Percentiles rank a stretch among this genome's conserved stretches.
Evolutionary conservation across 2,797 vertebrate species (phyloP).

Genomic region (Aplochiton taeniatus): DNA sequence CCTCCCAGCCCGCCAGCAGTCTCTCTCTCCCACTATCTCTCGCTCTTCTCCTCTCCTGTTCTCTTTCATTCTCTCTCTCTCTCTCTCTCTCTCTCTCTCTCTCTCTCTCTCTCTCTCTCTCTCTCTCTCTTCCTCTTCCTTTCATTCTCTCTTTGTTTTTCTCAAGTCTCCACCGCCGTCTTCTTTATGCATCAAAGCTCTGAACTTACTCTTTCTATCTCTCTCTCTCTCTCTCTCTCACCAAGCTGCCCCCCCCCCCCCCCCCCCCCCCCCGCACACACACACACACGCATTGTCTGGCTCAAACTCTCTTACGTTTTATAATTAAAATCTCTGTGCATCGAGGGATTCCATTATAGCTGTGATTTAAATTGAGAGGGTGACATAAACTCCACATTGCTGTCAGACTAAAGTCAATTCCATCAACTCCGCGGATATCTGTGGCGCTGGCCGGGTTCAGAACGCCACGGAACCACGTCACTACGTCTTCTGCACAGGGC

Average conservation of each 20-base stretch:
- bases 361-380: slow-evolving; percentile 65
- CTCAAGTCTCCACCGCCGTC: too few species aligned
- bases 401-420: slow-evolving; percentile 67
- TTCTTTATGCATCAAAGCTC: too few species aligned
- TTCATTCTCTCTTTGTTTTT: too few species aligned
- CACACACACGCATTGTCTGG: slow-evolving; percentile 15
- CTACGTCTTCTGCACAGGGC: neutral
- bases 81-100: slow-evolving; percentile 20
- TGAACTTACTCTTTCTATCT: too few species aligned
- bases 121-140: neutral
- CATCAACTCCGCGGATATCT: slow-evolving; percentile 11
- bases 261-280: slow-evolving; percentile 15
- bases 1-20: slow-evolving; percentile 24
- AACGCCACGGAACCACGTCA: too few species aligned
- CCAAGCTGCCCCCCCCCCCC: neutral
- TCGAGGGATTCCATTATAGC: slow-evolving; percentile 56
- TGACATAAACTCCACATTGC: slow-evolving; percentile 66
- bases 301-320: slow-evolving; percentile 43
- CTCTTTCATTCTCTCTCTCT: neutral
- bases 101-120: slow-evolving; percentile 1
- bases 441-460: slow-evolving; percentile 7
- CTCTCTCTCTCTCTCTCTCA: slow-evolving; percentile 16
- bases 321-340: slow-evolving; percentile 70
- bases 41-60: neutral
- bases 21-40: neutral